A percentile compares a stretch with the other conserved stretches of the same genome.
phyloP scores from a whole-genome alignment of 1,140 invertebrate species.

The Cherax quadricarinatus region DNA sequence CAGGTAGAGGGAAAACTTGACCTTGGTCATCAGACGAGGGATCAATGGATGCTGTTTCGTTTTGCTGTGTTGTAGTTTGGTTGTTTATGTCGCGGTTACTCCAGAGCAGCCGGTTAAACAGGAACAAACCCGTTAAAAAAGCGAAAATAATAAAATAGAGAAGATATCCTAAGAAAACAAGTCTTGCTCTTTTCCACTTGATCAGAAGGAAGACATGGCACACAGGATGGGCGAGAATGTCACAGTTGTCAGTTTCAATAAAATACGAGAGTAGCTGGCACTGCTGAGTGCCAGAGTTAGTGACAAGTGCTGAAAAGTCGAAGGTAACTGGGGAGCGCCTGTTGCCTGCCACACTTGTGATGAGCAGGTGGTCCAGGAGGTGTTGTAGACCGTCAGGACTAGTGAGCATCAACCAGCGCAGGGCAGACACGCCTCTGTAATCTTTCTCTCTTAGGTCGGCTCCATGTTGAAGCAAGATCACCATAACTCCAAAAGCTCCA shows the following conservation, averaged over 20 bases:
- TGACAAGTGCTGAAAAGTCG: slow-evolving; percentile 42
- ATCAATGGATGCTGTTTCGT: background rate
- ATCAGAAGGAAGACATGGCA: slow-evolving; percentile 79
- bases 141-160: slow-evolving; percentile 76
- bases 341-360: slow-evolving; percentile 32
- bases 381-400: slow-evolving; percentile 29
- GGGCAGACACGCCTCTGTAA: slow-evolving; percentile 33
- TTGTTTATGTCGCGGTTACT: background rate
- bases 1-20: background rate
- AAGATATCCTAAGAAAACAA: slow-evolving; percentile 77
- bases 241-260: slow-evolving; percentile 72
- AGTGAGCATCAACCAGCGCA: slow-evolving; percentile 40
- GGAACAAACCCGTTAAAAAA: slow-evolving; percentile 10
- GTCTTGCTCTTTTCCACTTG: slow-evolving; percentile 79
- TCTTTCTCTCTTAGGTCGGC: slow-evolving; percentile 76
- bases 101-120: slow-evolving; percentile 19
- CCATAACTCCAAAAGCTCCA: slow-evolving; percentile 77
- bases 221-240: slow-evolving; percentile 79
- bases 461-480: slow-evolving; percentile 77
- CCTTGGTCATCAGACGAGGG: background rate
- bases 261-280: slow-evolving; percentile 49
- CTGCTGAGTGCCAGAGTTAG: slow-evolving; percentile 21
- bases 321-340: slow-evolving; percentile 51
- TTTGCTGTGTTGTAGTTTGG: background rate
- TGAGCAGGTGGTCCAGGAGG: slow-evolving; percentile 38